These are phyloP conservation scores for Notothenia coriiceps DNA, from an alignment of 2,113 vertebrate genomes.

Conservation along the genomic window DNA sequence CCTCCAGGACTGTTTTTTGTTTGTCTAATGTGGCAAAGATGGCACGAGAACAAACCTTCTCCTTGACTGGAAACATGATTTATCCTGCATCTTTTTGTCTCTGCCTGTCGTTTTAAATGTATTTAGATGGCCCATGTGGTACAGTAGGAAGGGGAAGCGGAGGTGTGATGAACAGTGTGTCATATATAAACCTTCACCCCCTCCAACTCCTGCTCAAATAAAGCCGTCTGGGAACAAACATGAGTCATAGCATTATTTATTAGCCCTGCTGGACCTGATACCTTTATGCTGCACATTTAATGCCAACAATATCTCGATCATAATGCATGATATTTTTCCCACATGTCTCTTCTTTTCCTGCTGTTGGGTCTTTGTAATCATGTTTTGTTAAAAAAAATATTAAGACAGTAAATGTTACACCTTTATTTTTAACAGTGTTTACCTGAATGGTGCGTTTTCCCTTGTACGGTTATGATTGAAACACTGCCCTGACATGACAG, in stretches of 20 bases:
- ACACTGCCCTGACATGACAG: background rate
- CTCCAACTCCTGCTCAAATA: conserved; percentile 38
- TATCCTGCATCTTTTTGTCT: conserved; percentile 4
- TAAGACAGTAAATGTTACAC: background rate
- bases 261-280: conserved; percentile 27
- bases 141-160: conserved; percentile 18
- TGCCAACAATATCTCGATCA: background rate
- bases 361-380: background rate
- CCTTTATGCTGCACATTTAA: conserved; percentile 8
- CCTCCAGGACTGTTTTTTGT: conserved; percentile 16
- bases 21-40: background rate
- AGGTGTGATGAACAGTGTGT: conserved; percentile 42
- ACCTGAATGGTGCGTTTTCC: conserved; percentile 3
- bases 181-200: conserved; percentile 41
- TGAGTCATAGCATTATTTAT: conserved; percentile 53
- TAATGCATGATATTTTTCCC: background rate
- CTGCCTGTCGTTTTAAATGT: conserved; percentile 10
- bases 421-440: background rate
- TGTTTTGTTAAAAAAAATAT: background rate
- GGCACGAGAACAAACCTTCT: background rate
- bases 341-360: background rate
- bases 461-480: conserved; percentile 9
- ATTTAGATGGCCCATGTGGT: background rate
- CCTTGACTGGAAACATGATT: conserved; percentile 20
- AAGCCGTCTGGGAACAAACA: conserved; percentile 43